These are phyloP conservation scores for Alouatta caraya DNA, from an alignment of 2,797 vertebrate species.

Conservation along the genomic window DNA sequence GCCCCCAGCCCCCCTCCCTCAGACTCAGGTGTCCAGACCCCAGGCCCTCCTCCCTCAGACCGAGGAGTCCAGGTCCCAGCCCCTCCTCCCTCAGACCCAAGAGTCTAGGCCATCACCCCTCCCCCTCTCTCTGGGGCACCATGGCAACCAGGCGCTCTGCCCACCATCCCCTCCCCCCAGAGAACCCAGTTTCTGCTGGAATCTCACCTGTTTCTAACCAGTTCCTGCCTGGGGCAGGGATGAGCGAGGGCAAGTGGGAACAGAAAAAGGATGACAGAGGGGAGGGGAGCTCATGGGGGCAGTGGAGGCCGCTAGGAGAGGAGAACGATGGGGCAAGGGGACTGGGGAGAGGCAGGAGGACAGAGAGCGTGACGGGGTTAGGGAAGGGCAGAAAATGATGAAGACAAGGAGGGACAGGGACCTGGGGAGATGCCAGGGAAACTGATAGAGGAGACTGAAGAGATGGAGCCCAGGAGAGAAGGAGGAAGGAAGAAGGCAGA, in stretches of 20 bases:
- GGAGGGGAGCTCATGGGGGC: neutral
- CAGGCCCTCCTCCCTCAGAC: accelerated
- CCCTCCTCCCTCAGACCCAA: neutral
- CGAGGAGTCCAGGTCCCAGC: no score
- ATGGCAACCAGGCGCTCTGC: constrained; percentile 46
- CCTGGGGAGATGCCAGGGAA: neutral
- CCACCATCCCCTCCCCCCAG: neutral
- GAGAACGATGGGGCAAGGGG: neutral
- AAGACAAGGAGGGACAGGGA: neutral
- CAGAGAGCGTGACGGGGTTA: neutral
- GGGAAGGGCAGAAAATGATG: neutral
- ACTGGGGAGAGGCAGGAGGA: neutral
- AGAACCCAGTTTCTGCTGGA: constrained; percentile 63
- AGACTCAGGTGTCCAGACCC: no score
- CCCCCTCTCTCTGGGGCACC: neutral
- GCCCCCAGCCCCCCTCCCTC: no score
- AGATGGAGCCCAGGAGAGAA: neutral
- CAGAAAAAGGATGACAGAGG: neutral
- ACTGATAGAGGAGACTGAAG: neutral
- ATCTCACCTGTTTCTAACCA: constrained; percentile 8
- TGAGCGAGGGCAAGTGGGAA: constrained; percentile 65
- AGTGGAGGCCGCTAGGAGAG: neutral
- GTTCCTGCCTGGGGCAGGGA: constrained; percentile 42
- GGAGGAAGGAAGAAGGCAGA: neutral
- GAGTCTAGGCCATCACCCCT: neutral